A percentile compares a stretch with the other conserved stretches of the same genome.
Evolutionary conservation across 2,888 invertebrate species (phyloP).

Genomic region (Drosophila antonietae): DNA sequence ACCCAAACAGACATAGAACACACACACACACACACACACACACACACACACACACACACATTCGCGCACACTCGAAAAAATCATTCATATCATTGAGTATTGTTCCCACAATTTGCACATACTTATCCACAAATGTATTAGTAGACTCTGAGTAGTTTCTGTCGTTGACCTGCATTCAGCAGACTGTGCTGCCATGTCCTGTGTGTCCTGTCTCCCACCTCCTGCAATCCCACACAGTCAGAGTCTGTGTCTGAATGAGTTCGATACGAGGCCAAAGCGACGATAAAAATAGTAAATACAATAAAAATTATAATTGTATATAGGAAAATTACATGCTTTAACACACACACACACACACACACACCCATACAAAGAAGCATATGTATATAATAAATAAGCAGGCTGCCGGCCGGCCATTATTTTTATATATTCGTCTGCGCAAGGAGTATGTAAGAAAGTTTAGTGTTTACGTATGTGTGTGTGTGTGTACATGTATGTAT

Average conservation of each 20-base stretch:
- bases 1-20: slow-evolving; percentile 53
- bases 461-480: slow-evolving; percentile 30
- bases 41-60: slow-evolving; percentile 12
- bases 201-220: slow-evolving; percentile 34
- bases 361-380: background rate
- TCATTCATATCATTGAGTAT: slow-evolving; percentile 36
- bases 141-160: slow-evolving; percentile 68
- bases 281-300: slow-evolving; percentile 82
- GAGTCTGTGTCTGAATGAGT: slow-evolving; percentile 66
- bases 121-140: slow-evolving; percentile 32
- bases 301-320: slow-evolving; percentile 82
- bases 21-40: slow-evolving; percentile 17
- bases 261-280: slow-evolving; percentile 77
- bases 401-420: slow-evolving; percentile 52
- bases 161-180: slow-evolving; percentile 82
- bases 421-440: slow-evolving; percentile 32
- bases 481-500: slow-evolving; percentile 14
- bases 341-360: slow-evolving; percentile 15
- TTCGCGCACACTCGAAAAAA: slow-evolving; percentile 29
- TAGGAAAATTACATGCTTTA: slow-evolving; percentile 71
- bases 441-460: slow-evolving; percentile 39
- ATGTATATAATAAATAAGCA: slow-evolving; percentile 45
- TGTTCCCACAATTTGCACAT: slow-evolving; percentile 42
- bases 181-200: slow-evolving; percentile 53
- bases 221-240: slow-evolving; percentile 35